These are phyloP conservation scores for Epiblema foenella DNA, from an alignment of 2,888 invertebrate genomes.

Conservation along the genomic window DNA sequence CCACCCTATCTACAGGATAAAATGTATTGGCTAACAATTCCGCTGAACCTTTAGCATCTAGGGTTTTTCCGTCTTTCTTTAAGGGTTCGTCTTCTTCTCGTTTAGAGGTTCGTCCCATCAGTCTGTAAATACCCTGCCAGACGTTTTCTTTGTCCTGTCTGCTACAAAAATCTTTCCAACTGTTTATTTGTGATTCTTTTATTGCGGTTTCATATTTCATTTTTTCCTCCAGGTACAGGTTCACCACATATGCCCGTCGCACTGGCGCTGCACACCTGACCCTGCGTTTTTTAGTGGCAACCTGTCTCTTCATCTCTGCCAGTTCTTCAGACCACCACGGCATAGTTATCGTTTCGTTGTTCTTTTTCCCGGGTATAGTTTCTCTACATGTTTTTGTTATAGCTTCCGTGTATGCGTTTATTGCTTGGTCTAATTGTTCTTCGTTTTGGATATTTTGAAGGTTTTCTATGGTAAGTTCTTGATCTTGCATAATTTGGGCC, in stretches of 20 bases:
- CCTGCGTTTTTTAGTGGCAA: slow-evolving; percentile 43
- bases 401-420: background rate
- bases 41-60: slow-evolving; percentile 29
- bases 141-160: slow-evolving; percentile 37
- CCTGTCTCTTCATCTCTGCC: slow-evolving; percentile 33
- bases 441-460: too few species aligned
- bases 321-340: slow-evolving; percentile 48
- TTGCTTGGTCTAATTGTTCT: too few species aligned
- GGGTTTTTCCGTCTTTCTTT: slow-evolving; percentile 11
- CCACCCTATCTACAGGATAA: slow-evolving; percentile 26
- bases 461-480: too few species aligned
- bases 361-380: slow-evolving; percentile 38
- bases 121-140: slow-evolving; percentile 18
- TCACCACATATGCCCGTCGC: background rate
- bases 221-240: slow-evolving; percentile 25
- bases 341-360: slow-evolving; percentile 19
- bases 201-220: background rate
- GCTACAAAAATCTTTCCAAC: slow-evolving; percentile 40
- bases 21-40: slow-evolving; percentile 37
- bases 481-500: too few species aligned
- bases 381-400: slow-evolving; percentile 22
- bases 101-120: slow-evolving; percentile 8
- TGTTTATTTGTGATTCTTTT: background rate
- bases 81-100: slow-evolving; percentile 30
- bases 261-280: slow-evolving; percentile 43